phyloP scores from a whole-genome alignment of 2,113 vertebrate species.

The Lampris incognitus region DNA sequence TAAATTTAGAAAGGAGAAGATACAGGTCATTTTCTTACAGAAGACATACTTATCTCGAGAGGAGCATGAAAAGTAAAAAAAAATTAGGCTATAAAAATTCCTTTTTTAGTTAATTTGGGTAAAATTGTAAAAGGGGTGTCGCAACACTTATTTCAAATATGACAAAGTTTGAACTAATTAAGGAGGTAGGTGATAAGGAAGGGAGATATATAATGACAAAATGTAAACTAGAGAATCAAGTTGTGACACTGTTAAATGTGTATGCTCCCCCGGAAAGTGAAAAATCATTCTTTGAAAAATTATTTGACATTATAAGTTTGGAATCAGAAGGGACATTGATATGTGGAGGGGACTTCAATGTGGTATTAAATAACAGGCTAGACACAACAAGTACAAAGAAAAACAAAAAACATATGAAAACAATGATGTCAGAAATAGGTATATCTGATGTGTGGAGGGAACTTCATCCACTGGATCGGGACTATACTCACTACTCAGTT shows the following conservation, averaged over 20 bases:
- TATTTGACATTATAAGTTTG: background rate
- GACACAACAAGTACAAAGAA: background rate
- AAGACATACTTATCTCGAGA: background rate
- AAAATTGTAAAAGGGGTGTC: background rate
- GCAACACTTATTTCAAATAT: background rate
- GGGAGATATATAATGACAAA: background rate
- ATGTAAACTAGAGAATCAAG: background rate
- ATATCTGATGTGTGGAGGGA: slow-evolving; percentile 22
- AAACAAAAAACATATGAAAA: background rate
- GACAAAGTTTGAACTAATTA: background rate
- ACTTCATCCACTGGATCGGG: background rate
- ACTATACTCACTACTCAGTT: background rate
- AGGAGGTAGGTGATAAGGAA: background rate
- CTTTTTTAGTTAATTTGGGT: background rate
- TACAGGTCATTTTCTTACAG: background rate
- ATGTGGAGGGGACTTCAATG: background rate
- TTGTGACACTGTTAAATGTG: background rate
- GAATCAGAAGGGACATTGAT: background rate
- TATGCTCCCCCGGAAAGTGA: background rate
- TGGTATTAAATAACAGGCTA: background rate
- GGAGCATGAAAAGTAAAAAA: slow-evolving; percentile 8
- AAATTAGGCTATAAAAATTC: background rate
- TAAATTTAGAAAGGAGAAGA: background rate
- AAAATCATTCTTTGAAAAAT: background rate
- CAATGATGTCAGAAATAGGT: background rate